Conservation (phyloP, 2,797 vertebrate species). For the Phylloscopus collybita region DNA sequence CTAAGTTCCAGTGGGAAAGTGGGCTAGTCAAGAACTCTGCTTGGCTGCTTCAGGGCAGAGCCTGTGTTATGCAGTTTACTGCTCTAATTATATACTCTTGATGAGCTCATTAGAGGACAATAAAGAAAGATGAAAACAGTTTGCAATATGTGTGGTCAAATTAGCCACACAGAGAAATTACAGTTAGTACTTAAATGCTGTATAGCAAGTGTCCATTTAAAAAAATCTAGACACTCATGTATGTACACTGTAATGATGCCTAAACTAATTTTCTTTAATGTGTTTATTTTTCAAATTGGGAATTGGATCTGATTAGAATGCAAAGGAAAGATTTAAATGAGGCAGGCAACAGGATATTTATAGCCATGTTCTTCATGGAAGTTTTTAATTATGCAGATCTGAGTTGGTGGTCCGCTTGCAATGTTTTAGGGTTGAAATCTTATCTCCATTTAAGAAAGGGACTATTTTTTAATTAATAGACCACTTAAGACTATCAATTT, state of each 20-base stretch:
- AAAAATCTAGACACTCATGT: conserved; percentile 36
- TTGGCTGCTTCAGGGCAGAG: conserved; percentile 53
- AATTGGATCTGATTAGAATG: conserved; percentile 41
- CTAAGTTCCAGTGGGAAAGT: conserved; percentile 12
- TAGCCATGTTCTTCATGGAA: not conserved
- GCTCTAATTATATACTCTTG: conserved; percentile 56
- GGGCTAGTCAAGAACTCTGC: conserved; percentile 27
- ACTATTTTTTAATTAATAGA: not conserved
- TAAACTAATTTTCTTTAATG: conserved; percentile 55
- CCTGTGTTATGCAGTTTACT: conserved; percentile 26
- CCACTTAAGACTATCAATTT: not conserved
- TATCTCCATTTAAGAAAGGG: not conserved
- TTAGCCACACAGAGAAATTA: conserved; percentile 60
- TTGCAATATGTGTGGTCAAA: conserved; percentile 69
- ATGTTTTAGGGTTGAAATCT: not conserved
- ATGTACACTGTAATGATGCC: conserved; percentile 43
- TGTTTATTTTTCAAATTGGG: conserved; percentile 60
- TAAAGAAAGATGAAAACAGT: conserved; percentile 71
- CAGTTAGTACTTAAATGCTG: conserved; percentile 43
- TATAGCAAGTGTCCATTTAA: conserved; percentile 31
- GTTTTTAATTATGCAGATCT: not conserved
- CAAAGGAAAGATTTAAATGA: conserved; percentile 10
- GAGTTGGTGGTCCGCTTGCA: not conserved
- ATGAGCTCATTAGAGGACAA: conserved; percentile 69
- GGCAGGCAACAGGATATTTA: not conserved